Base-by-base conservation (phyloP, 2,888 invertebrate genomes). In the Pseudoips prasinana region DNA sequence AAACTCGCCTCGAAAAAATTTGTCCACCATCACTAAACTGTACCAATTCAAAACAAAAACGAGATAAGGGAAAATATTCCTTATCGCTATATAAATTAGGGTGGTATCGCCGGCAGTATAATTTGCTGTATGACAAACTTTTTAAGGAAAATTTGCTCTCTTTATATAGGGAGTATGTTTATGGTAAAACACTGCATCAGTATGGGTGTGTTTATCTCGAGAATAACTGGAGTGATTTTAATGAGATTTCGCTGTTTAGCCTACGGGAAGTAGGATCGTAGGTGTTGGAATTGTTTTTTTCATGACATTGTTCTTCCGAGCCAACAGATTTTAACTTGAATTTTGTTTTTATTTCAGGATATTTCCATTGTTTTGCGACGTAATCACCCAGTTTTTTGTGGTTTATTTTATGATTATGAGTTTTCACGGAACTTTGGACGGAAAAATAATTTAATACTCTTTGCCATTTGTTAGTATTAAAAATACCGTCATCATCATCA, bases 111-210 rank as follows among this genome's bases (percentile, higher is more conserved):
- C 35, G 18, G 39, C 51, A 41, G 31, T 40, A 39, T 46, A 39
- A 46, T 43, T 46, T 55, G 19, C 36, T 22, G 26, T 43, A 43
- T 39, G 42, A 45, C 36, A 29, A 54, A 56, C 32, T 54, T 54
- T 53, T 40, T 29, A 30, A 28, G 48, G 39, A 41, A 56, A 56
- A 54, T 54, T 40, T 39, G 29, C 39, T 29, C 34, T 36, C 24
- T 39, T 47, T 42, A 27, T 35, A 28, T 26, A 34, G 26, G 29
- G 26, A 18, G 33, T 22, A 49, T 40, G 51, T 50, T 46, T 55
- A 52, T 52, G 51, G 19, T 36, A 52, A 44, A 39, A 38, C 46
- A 35, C 34, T 10, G 22, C 10, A 25, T 9, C n/a, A 7, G 42
- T 33, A 38, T 33, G 25, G 38, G 25, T 23, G 26, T 44, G 33